Conservation (phyloP, 2,888 invertebrate genomes). For the Drosophila cognata region DNA sequence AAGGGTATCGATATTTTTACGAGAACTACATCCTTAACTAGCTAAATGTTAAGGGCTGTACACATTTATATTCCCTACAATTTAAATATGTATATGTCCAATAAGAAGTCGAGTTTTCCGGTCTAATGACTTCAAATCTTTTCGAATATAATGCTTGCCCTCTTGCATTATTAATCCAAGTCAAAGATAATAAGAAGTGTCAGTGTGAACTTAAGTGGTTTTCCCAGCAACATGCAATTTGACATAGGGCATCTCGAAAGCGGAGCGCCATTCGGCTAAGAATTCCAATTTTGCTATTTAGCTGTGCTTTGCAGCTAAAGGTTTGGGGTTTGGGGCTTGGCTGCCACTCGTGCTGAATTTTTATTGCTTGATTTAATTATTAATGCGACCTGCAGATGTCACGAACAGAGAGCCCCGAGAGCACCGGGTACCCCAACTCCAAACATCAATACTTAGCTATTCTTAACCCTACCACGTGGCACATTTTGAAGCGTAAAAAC, state of each 20-base stretch:
- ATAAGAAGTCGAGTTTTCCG: neutral
- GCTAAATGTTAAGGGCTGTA: neutral
- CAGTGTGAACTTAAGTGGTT: slow-evolving; percentile 5
- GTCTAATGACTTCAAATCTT: neutral
- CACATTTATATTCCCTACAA: neutral
- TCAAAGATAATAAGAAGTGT: neutral
- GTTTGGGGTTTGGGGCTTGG: slow-evolving; percentile 24
- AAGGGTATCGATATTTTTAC: neutral
- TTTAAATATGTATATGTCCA: neutral
- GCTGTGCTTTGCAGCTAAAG: slow-evolving; percentile 31
- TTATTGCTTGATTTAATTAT: slow-evolving; percentile 82
- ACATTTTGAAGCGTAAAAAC: slow-evolving; percentile 77
- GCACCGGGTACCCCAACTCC: slow-evolving; percentile 1
- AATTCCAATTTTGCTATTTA: slow-evolving; percentile 45
- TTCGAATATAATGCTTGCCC: neutral
- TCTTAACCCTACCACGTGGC: slow-evolving; percentile 72
- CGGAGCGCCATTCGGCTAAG: slow-evolving; percentile 12
- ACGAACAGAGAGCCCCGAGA: slow-evolving; percentile 55
- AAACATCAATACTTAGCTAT: slow-evolving; percentile 45
- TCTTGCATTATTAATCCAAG: neutral
- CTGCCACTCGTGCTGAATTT: slow-evolving; percentile 78
- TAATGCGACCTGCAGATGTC: slow-evolving; percentile 81
- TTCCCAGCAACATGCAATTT: neutral
- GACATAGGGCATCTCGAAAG: slow-evolving; percentile 7
- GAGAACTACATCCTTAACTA: neutral